Conservation (phyloP, 1,140 invertebrate genomes). For the Drosophila azteca region DNA sequence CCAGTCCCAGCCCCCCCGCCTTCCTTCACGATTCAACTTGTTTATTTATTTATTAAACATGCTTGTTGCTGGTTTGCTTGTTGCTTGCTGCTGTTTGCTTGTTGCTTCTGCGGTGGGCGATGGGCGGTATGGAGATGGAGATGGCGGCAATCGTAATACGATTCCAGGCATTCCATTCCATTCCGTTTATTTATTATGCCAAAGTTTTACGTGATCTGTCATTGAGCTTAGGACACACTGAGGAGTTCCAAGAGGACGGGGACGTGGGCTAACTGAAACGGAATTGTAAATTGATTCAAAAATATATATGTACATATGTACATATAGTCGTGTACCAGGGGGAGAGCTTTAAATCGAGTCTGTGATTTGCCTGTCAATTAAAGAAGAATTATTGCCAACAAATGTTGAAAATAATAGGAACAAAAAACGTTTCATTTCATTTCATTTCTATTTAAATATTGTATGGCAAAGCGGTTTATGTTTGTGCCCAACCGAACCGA, state of each 20-base stretch:
- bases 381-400: constrained; percentile 1
- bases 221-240: constrained; percentile 14
- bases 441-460: constrained; percentile 1
- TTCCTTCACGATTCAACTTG: constrained; percentile 26
- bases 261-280: neutral
- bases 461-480: constrained; percentile 37
- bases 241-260: no score
- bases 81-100: neutral
- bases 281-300: constrained; percentile 28
- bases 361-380: constrained; percentile 20
- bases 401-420: constrained; percentile 12
- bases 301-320: neutral
- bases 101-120: constrained; percentile 19
- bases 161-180: constrained; percentile 15
- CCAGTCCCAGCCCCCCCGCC: no score
- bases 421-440: constrained; percentile 1
- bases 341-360: neutral
- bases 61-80: constrained; percentile 3
- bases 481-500: constrained; percentile 12
- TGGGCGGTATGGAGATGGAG: no score
- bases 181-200: constrained; percentile 39
- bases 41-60: constrained; percentile 51
- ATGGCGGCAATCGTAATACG: constrained; percentile 22
- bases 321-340: no score
- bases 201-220: constrained; percentile 9